These are phyloP conservation scores for Gymnorhina tibicen DNA, from an alignment of 2,113 vertebrate genomes.

Conservation along the genomic window DNA sequence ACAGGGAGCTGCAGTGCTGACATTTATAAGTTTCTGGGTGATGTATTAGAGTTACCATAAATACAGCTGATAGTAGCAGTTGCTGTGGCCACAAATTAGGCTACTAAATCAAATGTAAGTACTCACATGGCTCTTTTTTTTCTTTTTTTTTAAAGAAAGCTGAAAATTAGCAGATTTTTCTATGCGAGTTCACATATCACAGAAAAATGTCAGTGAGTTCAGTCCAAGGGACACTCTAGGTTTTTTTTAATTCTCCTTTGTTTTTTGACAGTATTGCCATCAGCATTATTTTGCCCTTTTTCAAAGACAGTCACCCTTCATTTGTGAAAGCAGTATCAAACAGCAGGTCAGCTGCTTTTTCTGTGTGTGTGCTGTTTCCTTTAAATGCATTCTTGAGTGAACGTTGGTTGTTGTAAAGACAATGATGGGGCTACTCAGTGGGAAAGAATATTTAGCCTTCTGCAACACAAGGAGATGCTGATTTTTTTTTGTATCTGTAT, in stretches of 20 bases:
- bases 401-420: neutral
- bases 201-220: constrained; percentile 13
- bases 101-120: constrained; percentile 60
- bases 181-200: constrained; percentile 44
- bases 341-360: neutral
- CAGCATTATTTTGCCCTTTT: neutral
- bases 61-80: constrained; percentile 37
- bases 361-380: neutral
- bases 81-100: constrained; percentile 51
- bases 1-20: constrained; percentile 1
- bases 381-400: neutral
- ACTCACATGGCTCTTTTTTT: neutral
- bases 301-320: neutral
- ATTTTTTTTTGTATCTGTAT: neutral
- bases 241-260: neutral
- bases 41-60: constrained; percentile 45
- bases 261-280: neutral
- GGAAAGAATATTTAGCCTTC: neutral
- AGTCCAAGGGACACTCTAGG: neutral
- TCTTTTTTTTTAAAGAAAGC: neutral
- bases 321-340: neutral
- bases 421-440: neutral
- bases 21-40: constrained; percentile 51
- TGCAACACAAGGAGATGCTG: neutral
- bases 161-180: constrained; percentile 53